Base-by-base conservation (phyloP, 2,888 invertebrate genomes). In the Callosobruchus maculatus region DNA sequence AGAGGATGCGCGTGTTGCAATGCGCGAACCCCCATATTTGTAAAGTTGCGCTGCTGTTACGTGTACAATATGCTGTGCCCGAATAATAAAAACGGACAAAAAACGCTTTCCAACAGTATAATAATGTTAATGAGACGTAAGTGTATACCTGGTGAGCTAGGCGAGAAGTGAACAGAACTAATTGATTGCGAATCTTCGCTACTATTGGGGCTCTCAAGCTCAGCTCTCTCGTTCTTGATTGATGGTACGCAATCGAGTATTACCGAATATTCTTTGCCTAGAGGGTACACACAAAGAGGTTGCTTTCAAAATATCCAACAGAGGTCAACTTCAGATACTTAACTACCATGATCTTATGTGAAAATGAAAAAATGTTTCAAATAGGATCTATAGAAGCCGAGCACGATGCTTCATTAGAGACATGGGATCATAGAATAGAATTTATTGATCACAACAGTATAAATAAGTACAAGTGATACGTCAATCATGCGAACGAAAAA, bases 191-290 rank as follows among this genome's bases (percentile, higher is more conserved):
- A 49, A 49, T 49, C 49, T 49, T 49, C 49, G 21, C 21, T 21
- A 21, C 68, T 68, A 22, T 68, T 22, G 20, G 68, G 68, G 22
- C 68, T 68, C 22, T 20, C 22, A 20, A 21, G 21, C 9, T 21
- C 22, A 20, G 21, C 68, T 68, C 68, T 4, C 22, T 68, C 68
- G 21, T 21, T 68, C 68, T 68, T 68, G 68, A 68, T 22, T 22
- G 21, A 9, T 21, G 21, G 68, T 21, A 21, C 68, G 21, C 22
- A 68, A 68, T 68, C 68, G 21, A 68, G 21, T 21, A 68, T 68
- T 22, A 68, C 68, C 22, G 68, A 68, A 68, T 68, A 68, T 68
- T 68, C 68, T 20, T 68, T 68, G 21, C 68, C 68, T 68, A 68
- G 22, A 22, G 22, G 22, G 49, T 49, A 49, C 49, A 49, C 49